Conservation (phyloP, 2,113 vertebrate genomes). For the Romanogobio albipinnatus region DNA sequence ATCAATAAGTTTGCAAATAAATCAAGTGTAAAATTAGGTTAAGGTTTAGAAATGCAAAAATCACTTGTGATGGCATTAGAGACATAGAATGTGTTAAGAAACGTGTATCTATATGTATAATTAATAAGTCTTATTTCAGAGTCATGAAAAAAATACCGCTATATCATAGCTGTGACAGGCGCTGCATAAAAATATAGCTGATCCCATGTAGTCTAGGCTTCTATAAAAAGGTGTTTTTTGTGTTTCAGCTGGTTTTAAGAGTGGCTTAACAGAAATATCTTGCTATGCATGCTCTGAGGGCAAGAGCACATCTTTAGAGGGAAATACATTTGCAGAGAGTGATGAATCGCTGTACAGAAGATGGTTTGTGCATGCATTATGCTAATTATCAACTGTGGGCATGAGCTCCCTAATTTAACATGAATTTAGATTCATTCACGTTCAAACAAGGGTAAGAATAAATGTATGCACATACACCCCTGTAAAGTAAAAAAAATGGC, state of each 20-base stretch:
- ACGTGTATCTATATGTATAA: not conserved
- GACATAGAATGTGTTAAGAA: not conserved
- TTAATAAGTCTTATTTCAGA: not conserved
- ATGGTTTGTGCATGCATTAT: conserved; percentile 6
- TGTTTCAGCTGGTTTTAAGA: not conserved
- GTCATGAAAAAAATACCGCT: not conserved
- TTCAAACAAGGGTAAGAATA: not conserved
- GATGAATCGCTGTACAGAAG: not conserved
- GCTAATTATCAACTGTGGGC: not conserved
- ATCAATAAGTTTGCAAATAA: not conserved
- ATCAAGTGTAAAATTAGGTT: not conserved
- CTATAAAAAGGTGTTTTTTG: not conserved
- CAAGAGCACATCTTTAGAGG: not conserved
- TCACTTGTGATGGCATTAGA: not conserved
- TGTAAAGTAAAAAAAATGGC: not conserved
- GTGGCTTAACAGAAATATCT: not conserved
- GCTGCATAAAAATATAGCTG: not conserved
- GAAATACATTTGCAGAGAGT: not conserved
- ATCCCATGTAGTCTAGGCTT: not conserved
- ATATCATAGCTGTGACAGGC: not conserved
- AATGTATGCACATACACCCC: not conserved
- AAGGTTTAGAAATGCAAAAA: not conserved
- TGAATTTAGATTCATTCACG: not conserved
- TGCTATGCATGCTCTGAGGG: not conserved
- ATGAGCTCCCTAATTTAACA: not conserved